Conservation (phyloP, 2,888 invertebrate genomes). For the Lasioglossum oenotherae region DNA sequence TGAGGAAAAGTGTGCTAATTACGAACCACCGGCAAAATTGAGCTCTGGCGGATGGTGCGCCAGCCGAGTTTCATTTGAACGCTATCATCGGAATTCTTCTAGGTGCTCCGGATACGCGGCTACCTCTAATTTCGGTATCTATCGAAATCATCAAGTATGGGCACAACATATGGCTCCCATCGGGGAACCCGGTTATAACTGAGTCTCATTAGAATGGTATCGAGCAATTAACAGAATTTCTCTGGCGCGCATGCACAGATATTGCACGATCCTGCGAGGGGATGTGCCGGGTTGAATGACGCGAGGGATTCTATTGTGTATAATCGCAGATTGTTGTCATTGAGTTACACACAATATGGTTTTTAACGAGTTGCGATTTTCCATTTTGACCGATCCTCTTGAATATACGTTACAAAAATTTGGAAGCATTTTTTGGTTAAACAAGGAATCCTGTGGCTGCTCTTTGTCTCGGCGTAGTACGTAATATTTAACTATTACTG, state of each 20-base stretch:
- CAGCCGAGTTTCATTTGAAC: no score
- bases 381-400: slow-evolving; percentile 18
- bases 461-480: neutral
- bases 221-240: slow-evolving; percentile 59
- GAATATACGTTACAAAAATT: neutral
- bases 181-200: slow-evolving; percentile 26
- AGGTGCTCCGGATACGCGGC: neutral
- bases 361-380: slow-evolving; percentile 39
- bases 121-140: slow-evolving; percentile 30
- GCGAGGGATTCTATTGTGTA: slow-evolving; percentile 21
- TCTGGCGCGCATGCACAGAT: slow-evolving; percentile 30
- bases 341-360: neutral
- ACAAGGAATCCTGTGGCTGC: neutral
- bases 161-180: slow-evolving; percentile 12
- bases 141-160: slow-evolving; percentile 33
- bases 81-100: neutral
- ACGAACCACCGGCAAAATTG: neutral
- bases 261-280: neutral
- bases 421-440: neutral
- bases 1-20: neutral
- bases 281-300: neutral
- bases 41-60: neutral
- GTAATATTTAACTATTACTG: neutral
- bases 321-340: slow-evolving; percentile 29
- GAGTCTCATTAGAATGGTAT: slow-evolving; percentile 48